These are phyloP conservation scores for Drosophila stalkeri DNA, from an alignment of 2,888 invertebrate genomes.

Conservation along the genomic window DNA sequence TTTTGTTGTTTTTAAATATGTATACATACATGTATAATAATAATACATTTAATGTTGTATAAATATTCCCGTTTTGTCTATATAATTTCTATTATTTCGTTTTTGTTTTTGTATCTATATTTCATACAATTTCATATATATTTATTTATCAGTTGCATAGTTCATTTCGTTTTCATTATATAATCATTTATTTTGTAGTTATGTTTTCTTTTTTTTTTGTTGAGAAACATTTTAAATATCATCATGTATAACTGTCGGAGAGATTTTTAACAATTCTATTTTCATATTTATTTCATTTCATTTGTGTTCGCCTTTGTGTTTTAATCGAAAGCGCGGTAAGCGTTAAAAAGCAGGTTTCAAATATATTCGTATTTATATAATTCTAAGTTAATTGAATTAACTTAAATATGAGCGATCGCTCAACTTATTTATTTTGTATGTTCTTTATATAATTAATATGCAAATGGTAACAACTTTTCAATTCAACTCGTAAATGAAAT, in stretches of 20 bases:
- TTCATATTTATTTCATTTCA: constrained; percentile 25
- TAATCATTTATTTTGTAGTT: constrained; percentile 48
- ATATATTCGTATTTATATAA: constrained; percentile 18
- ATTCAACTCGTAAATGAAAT: constrained; percentile 46
- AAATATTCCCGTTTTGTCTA: constrained; percentile 74
- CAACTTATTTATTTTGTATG: constrained; percentile 43
- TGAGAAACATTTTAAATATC: constrained; percentile 68
- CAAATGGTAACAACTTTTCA: constrained; percentile 64
- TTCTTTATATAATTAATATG: constrained; percentile 39
- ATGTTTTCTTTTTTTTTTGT: constrained; percentile 21
- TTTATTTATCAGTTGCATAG: constrained; percentile 65
- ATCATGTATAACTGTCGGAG: constrained; percentile 58
- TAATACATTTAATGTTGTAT: constrained; percentile 75
- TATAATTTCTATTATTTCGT: constrained; percentile 73
- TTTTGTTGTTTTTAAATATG: constrained; percentile 51
- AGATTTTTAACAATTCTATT: constrained; percentile 73
- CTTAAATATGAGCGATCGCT: constrained; percentile 60
- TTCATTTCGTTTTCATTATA: constrained; percentile 42
- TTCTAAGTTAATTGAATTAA: constrained; percentile 75
- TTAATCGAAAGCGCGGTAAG: constrained; percentile 58
- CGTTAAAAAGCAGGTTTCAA: constrained; percentile 57
- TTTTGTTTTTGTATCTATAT: constrained; percentile 51
- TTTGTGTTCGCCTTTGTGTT: constrained; percentile 38
- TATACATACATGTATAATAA: constrained; percentile 75
- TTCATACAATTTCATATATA: constrained; percentile 47